Evolutionary conservation across 2,888 invertebrate species (phyloP).

Genomic region (Tetanocera ferruginea): DNA sequence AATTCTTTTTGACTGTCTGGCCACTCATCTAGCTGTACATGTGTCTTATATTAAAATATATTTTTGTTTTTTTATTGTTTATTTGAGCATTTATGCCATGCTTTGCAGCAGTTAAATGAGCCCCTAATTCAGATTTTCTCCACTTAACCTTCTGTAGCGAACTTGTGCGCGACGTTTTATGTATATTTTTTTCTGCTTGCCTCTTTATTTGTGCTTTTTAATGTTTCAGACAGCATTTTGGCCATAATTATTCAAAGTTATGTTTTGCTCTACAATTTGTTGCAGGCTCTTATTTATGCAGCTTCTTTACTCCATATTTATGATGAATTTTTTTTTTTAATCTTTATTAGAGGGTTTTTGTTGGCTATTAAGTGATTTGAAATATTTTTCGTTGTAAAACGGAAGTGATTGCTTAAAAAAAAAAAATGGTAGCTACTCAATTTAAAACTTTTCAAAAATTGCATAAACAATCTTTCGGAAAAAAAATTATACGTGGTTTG

Average conservation of each 20-base stretch:
- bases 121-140: background rate
- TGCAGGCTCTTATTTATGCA: slow-evolving; percentile 39
- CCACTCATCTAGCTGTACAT: background rate
- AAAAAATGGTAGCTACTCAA: no score
- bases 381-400: background rate
- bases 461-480: no score
- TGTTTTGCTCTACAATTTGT: slow-evolving; percentile 49
- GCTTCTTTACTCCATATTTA: slow-evolving; percentile 4
- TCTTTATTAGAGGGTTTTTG: background rate
- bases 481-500: no score
- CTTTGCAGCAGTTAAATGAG: background rate
- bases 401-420: no score
- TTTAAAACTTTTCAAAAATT: no score
- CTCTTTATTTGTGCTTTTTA: background rate
- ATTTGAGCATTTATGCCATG: background rate
- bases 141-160: background rate
- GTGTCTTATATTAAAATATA: background rate
- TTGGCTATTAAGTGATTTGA: background rate
- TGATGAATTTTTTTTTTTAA: background rate
- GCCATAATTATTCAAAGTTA: slow-evolving; percentile 51
- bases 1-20: background rate
- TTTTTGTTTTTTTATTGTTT: background rate
- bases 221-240: background rate
- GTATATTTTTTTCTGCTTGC: slow-evolving; percentile 36
- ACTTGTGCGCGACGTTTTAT: background rate